Base-by-base conservation (phyloP, 2,113 vertebrate species). In the Plotosus lineatus region DNA sequence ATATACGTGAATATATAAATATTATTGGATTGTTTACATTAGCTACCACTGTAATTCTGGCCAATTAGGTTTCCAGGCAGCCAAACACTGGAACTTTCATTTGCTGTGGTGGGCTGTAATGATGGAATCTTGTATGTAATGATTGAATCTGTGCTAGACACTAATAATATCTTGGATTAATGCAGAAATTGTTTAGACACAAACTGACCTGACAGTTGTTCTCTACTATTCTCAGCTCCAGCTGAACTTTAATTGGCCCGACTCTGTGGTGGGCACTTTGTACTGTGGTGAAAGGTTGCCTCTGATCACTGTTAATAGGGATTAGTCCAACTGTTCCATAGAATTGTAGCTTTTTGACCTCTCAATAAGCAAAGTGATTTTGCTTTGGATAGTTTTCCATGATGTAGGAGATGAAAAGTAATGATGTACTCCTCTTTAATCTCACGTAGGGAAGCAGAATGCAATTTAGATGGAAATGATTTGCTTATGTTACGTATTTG, bases 301-400 rank as follows among this genome's bases (percentile, higher is more conserved):
- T 75, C 44, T 79, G 61, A 71, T 79, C 44, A 68, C 28, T 53
- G 71, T 66, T 44, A 68, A 75, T 36, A 58, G 48, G 38, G 26
- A 85, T 79, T 33, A 60, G n/a, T n/a, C 75, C 63, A 15, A 31
- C 66, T 75, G 31, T 23, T n/a, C 60, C 80, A 78, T 48, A 53
- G 26, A 53, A 58, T 46, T 65, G 56, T 48, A 19, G 55, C 53
- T 42, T 51, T 68, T 48, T n/a, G 53, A n/a, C 36, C 33, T 10
- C 15, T 68, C 65, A 80, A 63, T 77, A 44, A 72, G 56, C 14
- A 44, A 15, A 53, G 1, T 82, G 50, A 77, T 26, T 71, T 76
- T 78, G 74, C 46, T 66, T 12, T 50, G 60, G 12, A 15, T 63
- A 46, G n/a, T 40, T 36, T 44, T n/a, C 73, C 23, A 6, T 79